Conservation (phyloP, 2,888 invertebrate genomes). For the Drosophila kambysellisi region DNA sequence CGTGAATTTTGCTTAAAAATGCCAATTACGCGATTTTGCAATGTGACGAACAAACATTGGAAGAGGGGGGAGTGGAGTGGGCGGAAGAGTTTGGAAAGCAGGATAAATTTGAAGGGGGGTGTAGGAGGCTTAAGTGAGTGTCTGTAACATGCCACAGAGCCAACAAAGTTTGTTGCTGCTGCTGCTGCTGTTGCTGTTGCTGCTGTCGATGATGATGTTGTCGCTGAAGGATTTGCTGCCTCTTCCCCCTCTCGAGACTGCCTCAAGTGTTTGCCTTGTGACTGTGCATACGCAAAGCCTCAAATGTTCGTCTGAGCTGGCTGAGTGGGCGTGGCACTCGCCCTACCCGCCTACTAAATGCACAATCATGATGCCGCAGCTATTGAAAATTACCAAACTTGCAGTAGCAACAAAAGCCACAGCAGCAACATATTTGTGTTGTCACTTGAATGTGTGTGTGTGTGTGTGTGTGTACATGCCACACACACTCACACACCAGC, state of each 20-base stretch:
- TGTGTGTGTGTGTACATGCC: neutral
- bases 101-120: neutral
- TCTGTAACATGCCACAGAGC: constrained; percentile 40
- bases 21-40: constrained; percentile 78
- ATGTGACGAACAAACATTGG: constrained; percentile 27
- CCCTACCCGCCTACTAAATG: constrained; percentile 64
- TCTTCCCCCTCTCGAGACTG: constrained; percentile 2
- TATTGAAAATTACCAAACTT: constrained; percentile 38
- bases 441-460: constrained; percentile 33
- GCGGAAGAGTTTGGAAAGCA: neutral
- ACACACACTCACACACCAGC: neutral
- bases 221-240: constrained; percentile 50
- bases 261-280: constrained; percentile 72
- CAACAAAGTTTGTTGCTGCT: constrained; percentile 59
- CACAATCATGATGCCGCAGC: constrained; percentile 65
- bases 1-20: constrained; percentile 81
- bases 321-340: constrained; percentile 28
- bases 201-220: constrained; percentile 52
- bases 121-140: constrained; percentile 29
- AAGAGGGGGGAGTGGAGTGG: neutral
- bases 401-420: constrained; percentile 19
- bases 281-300: constrained; percentile 62
- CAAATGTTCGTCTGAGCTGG: constrained; percentile 8
- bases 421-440: constrained; percentile 53
- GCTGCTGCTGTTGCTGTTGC: constrained; percentile 20